phyloP scores from a whole-genome alignment of 2,888 invertebrate species.

The Selenia dentaria region DNA sequence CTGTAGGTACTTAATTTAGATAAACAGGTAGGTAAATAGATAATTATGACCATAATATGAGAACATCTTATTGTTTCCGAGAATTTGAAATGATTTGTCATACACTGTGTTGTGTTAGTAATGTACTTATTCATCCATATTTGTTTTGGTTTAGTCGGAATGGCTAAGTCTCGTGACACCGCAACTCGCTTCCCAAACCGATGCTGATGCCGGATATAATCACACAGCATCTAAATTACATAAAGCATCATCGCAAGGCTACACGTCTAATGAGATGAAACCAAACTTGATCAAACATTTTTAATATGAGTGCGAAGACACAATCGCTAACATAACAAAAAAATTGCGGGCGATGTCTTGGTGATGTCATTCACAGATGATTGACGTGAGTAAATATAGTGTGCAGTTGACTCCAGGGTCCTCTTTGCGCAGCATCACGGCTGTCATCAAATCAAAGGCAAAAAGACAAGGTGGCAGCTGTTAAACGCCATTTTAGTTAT shows the following conservation, averaged over 20 bases:
- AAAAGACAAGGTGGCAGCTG: too few relatives aligned
- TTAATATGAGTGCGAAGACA: too few relatives aligned
- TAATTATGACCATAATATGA: too few relatives aligned
- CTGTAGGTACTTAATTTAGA: too few relatives aligned
- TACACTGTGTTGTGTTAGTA: not conserved
- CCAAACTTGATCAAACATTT: slow-evolving; percentile 13
- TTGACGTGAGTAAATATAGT: slow-evolving; percentile 12
- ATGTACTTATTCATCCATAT: slow-evolving; percentile 8
- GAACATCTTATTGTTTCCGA: not conserved
- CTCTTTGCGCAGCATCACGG: not conserved
- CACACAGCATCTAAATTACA: too few relatives aligned
- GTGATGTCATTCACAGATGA: slow-evolving; percentile 16
- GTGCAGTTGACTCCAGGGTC: not conserved
- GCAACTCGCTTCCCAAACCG: not conserved
- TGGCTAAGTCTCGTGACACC: not conserved
- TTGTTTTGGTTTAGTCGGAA: slow-evolving; percentile 5
- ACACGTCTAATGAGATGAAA: slow-evolving; percentile 6
- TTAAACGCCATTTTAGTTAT: too few relatives aligned
- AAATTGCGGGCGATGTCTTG: slow-evolving; percentile 16
- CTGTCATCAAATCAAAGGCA: too few relatives aligned
- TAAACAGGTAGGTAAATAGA: too few relatives aligned
- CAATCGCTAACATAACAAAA: too few relatives aligned
- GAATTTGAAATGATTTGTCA: not conserved
- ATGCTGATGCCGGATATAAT: not conserved
- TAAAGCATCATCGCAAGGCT: slow-evolving; percentile 3